These are phyloP conservation scores for Oscheius sp. DNA, from an alignment of 2,888 invertebrate species.

Conservation along the genomic window DNA sequence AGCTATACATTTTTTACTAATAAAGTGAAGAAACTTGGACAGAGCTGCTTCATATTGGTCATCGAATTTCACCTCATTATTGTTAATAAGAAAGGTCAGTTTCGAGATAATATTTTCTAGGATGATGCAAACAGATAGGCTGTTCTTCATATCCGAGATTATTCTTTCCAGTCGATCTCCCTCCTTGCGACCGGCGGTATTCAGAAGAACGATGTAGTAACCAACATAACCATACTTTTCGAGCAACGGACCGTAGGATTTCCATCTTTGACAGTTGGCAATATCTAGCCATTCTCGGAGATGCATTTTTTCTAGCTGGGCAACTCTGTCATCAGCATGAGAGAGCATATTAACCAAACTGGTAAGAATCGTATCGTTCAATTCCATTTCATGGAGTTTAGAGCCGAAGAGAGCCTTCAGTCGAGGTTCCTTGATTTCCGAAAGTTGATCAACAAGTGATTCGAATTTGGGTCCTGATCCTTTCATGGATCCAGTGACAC, in stretches of 20 bases:
- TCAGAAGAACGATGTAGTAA: slow-evolving; percentile 13
- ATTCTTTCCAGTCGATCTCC: neutral
- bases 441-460: neutral
- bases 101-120: slow-evolving; percentile 9
- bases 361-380: neutral
- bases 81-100: neutral
- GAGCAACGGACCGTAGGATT: slow-evolving; percentile 5
- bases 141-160: neutral
- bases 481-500: neutral
- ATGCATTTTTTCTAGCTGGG: neutral
- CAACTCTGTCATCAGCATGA: slow-evolving; percentile 10
- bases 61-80: neutral
- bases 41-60: neutral
- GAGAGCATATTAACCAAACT: slow-evolving; percentile 2
- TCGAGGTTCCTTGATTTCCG: neutral
- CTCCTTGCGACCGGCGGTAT: neutral
- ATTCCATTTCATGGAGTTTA: neutral
- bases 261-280: slow-evolving; percentile 22
- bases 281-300: slow-evolving; percentile 21
- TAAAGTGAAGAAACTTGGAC: neutral
- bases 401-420: slow-evolving; percentile 9
- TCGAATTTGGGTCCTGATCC: neutral
- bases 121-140: neutral
- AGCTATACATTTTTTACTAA: neutral
- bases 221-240: slow-evolving; percentile 7